Evolutionary conservation across 2,113 vertebrate species (phyloP).

Genomic region (Australoheros scitulus): DNA sequence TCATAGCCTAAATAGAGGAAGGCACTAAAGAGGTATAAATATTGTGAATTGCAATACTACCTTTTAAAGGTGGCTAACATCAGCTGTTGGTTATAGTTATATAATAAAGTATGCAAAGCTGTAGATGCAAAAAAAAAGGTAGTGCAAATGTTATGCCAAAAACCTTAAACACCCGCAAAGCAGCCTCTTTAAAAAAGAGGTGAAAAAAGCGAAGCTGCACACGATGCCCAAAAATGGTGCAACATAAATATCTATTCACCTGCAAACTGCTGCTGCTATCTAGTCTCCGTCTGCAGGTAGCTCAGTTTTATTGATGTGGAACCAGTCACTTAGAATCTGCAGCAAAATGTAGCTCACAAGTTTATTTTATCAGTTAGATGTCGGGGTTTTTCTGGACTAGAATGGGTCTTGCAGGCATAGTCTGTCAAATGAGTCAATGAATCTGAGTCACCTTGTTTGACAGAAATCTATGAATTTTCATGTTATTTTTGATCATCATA

Average conservation of each 20-base stretch:
- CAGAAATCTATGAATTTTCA: neutral
- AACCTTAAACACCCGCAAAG: neutral
- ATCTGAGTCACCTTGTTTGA: rapidly evolving
- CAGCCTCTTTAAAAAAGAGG: neutral
- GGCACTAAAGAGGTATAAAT: neutral
- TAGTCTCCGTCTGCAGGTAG: no score
- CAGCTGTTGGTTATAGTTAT: rapidly evolving
- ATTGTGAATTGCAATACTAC: neutral
- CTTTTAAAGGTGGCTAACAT: neutral
- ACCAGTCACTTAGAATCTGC: neutral
- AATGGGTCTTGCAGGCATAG: neutral
- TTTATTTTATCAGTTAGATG: neutral
- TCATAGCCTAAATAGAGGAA: neutral
- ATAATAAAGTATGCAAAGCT: neutral
- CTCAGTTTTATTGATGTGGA: no score
- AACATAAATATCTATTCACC: no score
- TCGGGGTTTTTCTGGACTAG: neutral
- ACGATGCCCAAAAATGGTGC: no score
- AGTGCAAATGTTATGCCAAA: neutral
- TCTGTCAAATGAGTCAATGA: neutral
- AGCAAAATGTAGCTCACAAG: neutral
- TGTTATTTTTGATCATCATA: no score
- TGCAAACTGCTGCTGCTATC: no score
- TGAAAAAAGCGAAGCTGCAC: neutral
- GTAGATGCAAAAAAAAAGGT: neutral